These are phyloP conservation scores for Serripes groenlandicus DNA, from an alignment of 2,888 invertebrate species.

Conservation along the genomic window DNA sequence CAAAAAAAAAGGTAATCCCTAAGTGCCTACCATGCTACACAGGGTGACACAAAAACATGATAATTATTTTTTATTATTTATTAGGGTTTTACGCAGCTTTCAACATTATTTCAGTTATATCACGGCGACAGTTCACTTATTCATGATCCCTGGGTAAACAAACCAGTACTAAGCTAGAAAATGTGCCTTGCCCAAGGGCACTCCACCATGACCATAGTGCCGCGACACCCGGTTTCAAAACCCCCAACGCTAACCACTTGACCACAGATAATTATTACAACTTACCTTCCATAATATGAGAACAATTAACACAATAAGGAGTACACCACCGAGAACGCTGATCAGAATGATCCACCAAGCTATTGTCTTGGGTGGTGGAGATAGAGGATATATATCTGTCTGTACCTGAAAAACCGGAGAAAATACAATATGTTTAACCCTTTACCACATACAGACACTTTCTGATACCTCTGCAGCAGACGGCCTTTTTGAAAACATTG, in stretches of 20 bases:
- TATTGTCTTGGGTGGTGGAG: conserved; percentile 61
- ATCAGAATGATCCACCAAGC: conserved; percentile 76
- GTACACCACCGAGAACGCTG: conserved; percentile 72
- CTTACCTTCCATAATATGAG: conserved; percentile 78
- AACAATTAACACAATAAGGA: conserved; percentile 74
- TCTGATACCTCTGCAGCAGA: not conserved
- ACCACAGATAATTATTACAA: not conserved
- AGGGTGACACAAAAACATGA: too few relatives aligned
- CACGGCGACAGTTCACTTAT: too few relatives aligned
- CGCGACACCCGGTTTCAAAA: not conserved
- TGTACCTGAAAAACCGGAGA: conserved; percentile 41
- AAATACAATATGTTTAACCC: not conserved
- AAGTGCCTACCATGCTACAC: too few relatives aligned
- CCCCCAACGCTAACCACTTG: not conserved
- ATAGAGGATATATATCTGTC: conserved; percentile 68
- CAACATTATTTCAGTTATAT: too few relatives aligned
- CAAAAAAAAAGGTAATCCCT: too few relatives aligned
- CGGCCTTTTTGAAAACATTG: not conserved
- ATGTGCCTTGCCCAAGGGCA: not conserved
- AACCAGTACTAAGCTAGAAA: not conserved
- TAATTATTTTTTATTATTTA: too few relatives aligned
- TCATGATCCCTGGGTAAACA: too few relatives aligned
- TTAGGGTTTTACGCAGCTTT: too few relatives aligned
- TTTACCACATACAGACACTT: not conserved
- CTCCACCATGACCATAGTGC: not conserved